A percentile compares a stretch with the other conserved stretches of the same genome.
phyloP scores from a whole-genome alignment of 92 coral and sea anemone genomes.

The Galaxea fascicularis region DNA sequence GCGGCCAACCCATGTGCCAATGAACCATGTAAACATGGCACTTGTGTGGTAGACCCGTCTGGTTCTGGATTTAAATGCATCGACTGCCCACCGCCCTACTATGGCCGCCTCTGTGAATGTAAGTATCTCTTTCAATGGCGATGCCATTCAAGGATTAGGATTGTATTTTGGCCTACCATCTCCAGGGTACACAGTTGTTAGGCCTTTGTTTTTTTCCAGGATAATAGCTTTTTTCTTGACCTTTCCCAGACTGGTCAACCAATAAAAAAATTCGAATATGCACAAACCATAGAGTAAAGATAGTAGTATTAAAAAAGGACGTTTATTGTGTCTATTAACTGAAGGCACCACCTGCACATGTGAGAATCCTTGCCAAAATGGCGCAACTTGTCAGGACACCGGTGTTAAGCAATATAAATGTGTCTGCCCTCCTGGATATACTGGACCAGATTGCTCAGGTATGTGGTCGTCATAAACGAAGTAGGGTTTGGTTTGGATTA shows the following conservation, averaged over 20 bases:
- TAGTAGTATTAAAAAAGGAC: not conserved
- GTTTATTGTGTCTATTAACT: not conserved
- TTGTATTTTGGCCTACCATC: not conserved
- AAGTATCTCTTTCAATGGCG: constrained; percentile 15
- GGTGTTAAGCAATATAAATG: constrained; percentile 60
- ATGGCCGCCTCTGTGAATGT: constrained; percentile 66
- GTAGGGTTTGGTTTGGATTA: not conserved
- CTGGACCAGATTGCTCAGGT: constrained; percentile 92
- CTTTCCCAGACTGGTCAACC: too few relatives aligned
- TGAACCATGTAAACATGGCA: constrained; percentile 37
- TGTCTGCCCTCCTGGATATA: constrained; percentile 77
- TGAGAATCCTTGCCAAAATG: constrained; percentile 68
- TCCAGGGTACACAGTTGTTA: not conserved
- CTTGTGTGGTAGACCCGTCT: not conserved
- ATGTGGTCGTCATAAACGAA: not conserved
- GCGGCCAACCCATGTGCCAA: constrained; percentile 29
- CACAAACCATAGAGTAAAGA: not conserved
- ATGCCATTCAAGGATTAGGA: not conserved
- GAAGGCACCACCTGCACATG: constrained; percentile 22
- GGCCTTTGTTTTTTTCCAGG: not conserved
- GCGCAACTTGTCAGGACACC: constrained; percentile 58
- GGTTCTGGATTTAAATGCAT: constrained; percentile 32
- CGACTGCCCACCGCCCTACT: constrained; percentile 61
- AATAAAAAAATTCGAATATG: too few relatives aligned
- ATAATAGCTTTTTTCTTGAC: too few relatives aligned